phyloP scores from a whole-genome alignment of 2,888 invertebrate species.

The Trimorus sp. region DNA sequence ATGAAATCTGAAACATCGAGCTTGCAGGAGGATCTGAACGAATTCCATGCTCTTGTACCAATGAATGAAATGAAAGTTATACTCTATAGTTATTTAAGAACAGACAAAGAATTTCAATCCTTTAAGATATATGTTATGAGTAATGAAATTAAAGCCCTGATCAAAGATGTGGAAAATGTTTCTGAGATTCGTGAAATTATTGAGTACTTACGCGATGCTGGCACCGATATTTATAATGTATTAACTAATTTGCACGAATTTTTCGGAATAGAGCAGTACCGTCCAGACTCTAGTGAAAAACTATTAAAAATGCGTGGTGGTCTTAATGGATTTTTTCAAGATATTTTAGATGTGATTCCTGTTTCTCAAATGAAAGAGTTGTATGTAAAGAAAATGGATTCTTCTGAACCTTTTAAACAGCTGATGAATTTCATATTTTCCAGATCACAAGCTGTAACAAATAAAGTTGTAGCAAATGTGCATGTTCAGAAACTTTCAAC shows the following conservation, averaged over 20 bases:
- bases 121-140: constrained; percentile 68
- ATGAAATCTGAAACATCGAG: constrained; percentile 49
- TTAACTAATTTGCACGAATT: constrained; percentile 50
- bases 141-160: constrained; percentile 68
- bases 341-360: constrained; percentile 29
- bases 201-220: constrained; percentile 51
- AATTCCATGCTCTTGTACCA: background rate
- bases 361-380: constrained; percentile 63
- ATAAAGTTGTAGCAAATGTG: constrained; percentile 50
- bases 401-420: constrained; percentile 70
- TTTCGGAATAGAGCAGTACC: background rate
- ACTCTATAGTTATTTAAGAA: background rate
- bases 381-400: constrained; percentile 72
- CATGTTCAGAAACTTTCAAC: constrained; percentile 49
- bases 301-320: constrained; percentile 10
- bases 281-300: background rate
- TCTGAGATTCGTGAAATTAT: constrained; percentile 67
- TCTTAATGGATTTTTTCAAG: constrained; percentile 32
- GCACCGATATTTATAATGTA: constrained; percentile 61
- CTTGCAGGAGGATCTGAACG: constrained; percentile 38
- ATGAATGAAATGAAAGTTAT: background rate
- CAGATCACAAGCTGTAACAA: constrained; percentile 69
- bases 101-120: constrained; percentile 67
- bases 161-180: constrained; percentile 70
- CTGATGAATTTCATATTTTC: constrained; percentile 70